A percentile compares a stretch with the other conserved stretches of the same genome.
Conservation (phyloP, 2,113 vertebrate genomes). For the Felis chaus region DNA sequence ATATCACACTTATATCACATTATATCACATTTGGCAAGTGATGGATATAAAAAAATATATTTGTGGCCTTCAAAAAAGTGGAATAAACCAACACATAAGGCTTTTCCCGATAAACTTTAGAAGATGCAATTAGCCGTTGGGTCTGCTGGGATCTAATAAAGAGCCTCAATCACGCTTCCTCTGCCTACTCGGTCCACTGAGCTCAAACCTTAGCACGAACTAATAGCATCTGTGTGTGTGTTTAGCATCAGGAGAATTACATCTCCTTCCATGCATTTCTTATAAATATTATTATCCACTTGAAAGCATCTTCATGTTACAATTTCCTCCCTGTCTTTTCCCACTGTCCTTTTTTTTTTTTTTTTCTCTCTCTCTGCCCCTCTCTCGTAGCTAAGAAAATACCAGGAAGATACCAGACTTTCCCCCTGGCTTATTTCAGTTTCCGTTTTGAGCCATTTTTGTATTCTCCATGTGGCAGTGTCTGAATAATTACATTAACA, state of each 20-base stretch:
- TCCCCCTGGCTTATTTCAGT: neutral
- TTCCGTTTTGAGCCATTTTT: neutral
- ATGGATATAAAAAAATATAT: neutral
- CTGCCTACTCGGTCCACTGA: neutral
- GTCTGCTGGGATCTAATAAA: neutral
- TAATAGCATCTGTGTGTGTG: neutral
- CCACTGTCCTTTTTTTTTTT: too few species aligned
- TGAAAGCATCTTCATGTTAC: neutral
- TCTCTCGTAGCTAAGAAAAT: neutral
- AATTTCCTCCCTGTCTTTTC: neutral
- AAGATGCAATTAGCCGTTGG: too few species aligned
- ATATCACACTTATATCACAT: neutral
- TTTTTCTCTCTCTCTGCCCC: too few species aligned
- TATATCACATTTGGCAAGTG: conserved; percentile 3
- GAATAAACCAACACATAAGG: neutral
- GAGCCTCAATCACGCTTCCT: neutral
- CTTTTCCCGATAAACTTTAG: neutral
- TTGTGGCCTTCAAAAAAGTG: neutral
- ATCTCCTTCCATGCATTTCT: neutral
- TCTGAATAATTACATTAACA: neutral
- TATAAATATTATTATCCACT: neutral
- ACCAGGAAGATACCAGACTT: neutral
- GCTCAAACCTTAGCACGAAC: neutral
- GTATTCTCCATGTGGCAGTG: neutral
- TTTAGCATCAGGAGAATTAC: neutral